Percentiles rank a stretch among this genome's conserved stretches.
Conservation (phyloP, 2,113 vertebrate genomes). For the Larimichthys crocea region DNA sequence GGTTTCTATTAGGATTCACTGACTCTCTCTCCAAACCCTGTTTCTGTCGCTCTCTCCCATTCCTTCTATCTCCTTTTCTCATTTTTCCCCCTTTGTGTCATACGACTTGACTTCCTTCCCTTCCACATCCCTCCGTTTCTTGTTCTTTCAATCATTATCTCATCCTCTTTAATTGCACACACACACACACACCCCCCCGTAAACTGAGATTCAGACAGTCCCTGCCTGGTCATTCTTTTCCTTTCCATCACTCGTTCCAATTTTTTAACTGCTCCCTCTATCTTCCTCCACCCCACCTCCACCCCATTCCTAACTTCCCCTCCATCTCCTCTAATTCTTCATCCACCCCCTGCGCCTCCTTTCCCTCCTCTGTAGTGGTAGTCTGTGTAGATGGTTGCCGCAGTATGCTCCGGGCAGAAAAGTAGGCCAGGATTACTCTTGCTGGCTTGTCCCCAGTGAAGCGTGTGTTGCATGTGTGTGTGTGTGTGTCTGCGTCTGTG, state of each 20-base stretch:
- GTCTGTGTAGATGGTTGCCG: slow-evolving; percentile 69
- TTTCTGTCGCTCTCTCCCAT: slow-evolving; percentile 29
- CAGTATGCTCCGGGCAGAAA: slow-evolving; percentile 78
- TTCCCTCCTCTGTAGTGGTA: slow-evolving; percentile 38
- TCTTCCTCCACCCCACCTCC: slow-evolving; percentile 13
- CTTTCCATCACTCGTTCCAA: slow-evolving; percentile 46
- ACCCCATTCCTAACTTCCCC: slow-evolving; percentile 21
- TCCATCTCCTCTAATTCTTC: slow-evolving; percentile 43
- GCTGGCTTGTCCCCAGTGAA: slow-evolving; percentile 86
- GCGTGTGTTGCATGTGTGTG: slow-evolving; percentile 73
- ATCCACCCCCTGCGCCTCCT: slow-evolving; percentile 38
- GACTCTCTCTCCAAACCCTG: slow-evolving; percentile 10
- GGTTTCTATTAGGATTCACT: slow-evolving; percentile 70
- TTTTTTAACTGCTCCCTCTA: slow-evolving; percentile 47
- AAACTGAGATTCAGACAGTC: slow-evolving; percentile 10
- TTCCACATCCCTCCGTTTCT: slow-evolving; percentile 25
- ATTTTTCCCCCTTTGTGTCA: slow-evolving; percentile 17
- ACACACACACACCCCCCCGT: too few relatives aligned
- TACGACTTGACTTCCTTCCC: slow-evolving; percentile 23
- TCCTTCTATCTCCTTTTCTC: background rate
- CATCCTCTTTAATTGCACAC: slow-evolving; percentile 27
- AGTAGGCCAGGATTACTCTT: slow-evolving; percentile 86
- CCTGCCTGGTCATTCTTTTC: slow-evolving; percentile 16
- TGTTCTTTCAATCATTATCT: slow-evolving; percentile 34
- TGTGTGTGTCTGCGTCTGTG: slow-evolving; percentile 9